A percentile compares a stretch with the other conserved stretches of the same genome.
Conservation (phyloP, 2,888 invertebrate genomes). For the Xestobium rufovillosum region DNA sequence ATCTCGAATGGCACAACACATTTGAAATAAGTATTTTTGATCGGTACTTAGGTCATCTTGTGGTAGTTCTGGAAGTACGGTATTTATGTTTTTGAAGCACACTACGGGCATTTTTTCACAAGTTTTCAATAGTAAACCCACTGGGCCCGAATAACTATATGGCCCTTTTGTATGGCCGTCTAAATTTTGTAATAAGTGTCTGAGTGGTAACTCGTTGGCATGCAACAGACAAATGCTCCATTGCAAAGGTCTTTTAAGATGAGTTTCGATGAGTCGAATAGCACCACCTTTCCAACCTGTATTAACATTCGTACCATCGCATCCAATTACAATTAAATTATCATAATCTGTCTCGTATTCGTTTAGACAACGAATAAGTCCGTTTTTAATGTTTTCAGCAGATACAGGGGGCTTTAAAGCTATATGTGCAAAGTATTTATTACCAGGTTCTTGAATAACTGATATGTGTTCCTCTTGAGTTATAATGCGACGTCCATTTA, state of each 20-base stretch:
- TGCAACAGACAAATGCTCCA: slow-evolving; percentile 24
- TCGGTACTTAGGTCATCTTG: too few species aligned
- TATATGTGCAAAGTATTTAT: slow-evolving; percentile 10
- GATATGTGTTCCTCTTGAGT: slow-evolving; percentile 6
- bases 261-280: slow-evolving; percentile 19
- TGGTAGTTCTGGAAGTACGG: too few species aligned
- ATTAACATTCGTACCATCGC: slow-evolving; percentile 23
- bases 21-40: too few species aligned
- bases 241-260: slow-evolving; percentile 21
- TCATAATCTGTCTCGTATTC: too few species aligned
- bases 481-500: too few species aligned
- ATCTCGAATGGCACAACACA: too few species aligned
- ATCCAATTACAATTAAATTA: slow-evolving; percentile 21
- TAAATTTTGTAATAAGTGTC: slow-evolving; percentile 23
- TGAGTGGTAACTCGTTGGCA: slow-evolving; percentile 22
- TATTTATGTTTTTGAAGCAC: too few species aligned
- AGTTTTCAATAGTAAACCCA: too few species aligned
- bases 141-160: slow-evolving; percentile 20
- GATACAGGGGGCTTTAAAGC: slow-evolving; percentile 6
- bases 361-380: too few species aligned
- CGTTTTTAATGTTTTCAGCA: too few species aligned
- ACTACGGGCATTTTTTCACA: too few species aligned
- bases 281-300: slow-evolving; percentile 23
- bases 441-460: slow-evolving; percentile 8
- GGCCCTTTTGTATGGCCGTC: slow-evolving; percentile 26